Percentiles rank a stretch among this genome's conserved stretches.
Conservation (phyloP, 1,140 invertebrate species). For the Lepidurus arcticus region DNA sequence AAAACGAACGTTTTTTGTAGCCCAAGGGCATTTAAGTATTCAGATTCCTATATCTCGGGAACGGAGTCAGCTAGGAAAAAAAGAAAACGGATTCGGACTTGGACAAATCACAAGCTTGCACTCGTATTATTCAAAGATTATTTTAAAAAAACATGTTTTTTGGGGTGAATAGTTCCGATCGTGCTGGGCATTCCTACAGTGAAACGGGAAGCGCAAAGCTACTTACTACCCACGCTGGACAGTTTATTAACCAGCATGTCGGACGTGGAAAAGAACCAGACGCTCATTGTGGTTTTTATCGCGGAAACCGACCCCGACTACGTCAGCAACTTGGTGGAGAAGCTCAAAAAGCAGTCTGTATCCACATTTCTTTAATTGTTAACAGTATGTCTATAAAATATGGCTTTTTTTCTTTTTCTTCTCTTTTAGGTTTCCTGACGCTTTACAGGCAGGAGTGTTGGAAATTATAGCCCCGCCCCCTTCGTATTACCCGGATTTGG, state of each 20-base stretch:
- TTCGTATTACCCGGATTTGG: conserved; percentile 83
- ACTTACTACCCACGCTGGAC: conserved; percentile 78
- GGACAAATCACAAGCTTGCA: too few species aligned
- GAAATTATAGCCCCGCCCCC: conserved; percentile 81
- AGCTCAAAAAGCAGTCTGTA: conserved; percentile 34
- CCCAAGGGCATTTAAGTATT: too few species aligned
- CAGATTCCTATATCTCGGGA: too few species aligned
- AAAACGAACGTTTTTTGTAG: too few species aligned
- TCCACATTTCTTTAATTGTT: background rate
- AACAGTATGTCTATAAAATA: background rate
- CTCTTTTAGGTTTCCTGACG: conserved; percentile 62
- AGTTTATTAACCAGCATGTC: conserved; percentile 78
- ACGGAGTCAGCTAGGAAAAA: too few species aligned
- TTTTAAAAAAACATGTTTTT: conserved; percentile 24
- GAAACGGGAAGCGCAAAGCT: conserved; percentile 77
- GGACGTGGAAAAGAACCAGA: conserved; percentile 66
- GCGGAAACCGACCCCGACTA: conserved; percentile 57
- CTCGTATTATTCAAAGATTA: background rate
- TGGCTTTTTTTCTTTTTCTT: conserved; percentile 34
- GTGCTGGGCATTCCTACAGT: conserved; percentile 87
- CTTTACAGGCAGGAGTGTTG: conserved; percentile 72
- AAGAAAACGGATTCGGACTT: too few species aligned
- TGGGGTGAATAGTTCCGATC: conserved; percentile 54
- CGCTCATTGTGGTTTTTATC: conserved; percentile 82
- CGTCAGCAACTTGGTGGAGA: conserved; percentile 30